phyloP scores from a whole-genome alignment of 2,797 vertebrate genomes.

The Tarsius wallacei region DNA sequence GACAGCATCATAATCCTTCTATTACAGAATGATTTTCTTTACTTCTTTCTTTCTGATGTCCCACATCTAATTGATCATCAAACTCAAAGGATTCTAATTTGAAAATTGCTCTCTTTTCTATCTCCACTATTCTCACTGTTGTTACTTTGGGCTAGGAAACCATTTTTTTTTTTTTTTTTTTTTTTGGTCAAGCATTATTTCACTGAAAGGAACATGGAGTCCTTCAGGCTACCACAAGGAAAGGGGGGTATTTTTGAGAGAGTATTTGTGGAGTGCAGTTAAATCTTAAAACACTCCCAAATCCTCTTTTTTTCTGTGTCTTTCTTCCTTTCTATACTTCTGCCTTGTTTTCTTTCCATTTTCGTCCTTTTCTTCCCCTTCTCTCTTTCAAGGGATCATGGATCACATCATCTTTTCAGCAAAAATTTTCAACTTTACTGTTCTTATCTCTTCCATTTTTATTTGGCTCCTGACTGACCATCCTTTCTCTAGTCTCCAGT shows the following conservation, averaged over 20 bases:
- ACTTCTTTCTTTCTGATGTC: slow-evolving; percentile 40
- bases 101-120: slow-evolving; percentile 48
- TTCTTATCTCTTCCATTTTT: not conserved
- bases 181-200: not conserved
- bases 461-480: not conserved
- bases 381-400: not conserved
- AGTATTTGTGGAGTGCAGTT: not conserved
- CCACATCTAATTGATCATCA: slow-evolving; percentile 33
- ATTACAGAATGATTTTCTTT: slow-evolving; percentile 56
- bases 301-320: not conserved
- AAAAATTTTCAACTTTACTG: not conserved
- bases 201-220: not conserved
- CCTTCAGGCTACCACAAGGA: not conserved
- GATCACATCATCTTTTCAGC: not conserved
- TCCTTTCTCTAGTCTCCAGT: slow-evolving; percentile 2
- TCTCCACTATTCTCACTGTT: slow-evolving; percentile 26
- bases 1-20: not conserved
- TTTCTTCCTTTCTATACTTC: not conserved
- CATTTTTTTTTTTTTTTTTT: not conserved
- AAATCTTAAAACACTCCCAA: slow-evolving; percentile 15
- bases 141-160: slow-evolving; percentile 6
- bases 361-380: not conserved
- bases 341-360: not conserved
- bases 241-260: not conserved
- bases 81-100: slow-evolving; percentile 54